Conservation (phyloP, 2,797 vertebrate species). For the Hippoglossus hippoglossus region DNA sequence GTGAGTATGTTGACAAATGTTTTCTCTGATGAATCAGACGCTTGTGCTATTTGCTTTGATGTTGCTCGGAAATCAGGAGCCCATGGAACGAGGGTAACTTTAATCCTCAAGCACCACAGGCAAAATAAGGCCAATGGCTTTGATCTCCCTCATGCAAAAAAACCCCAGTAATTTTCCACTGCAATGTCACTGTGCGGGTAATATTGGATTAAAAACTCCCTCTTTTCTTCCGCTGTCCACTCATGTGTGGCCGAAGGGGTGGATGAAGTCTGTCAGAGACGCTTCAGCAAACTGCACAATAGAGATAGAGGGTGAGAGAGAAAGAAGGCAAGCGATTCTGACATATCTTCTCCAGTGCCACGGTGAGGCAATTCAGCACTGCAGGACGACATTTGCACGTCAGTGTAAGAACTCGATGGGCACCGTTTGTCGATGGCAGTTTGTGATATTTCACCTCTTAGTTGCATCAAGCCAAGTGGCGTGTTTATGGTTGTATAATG, state of each 20-base stretch:
- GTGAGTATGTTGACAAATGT: constrained; percentile 66
- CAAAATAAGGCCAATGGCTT: constrained; percentile 78
- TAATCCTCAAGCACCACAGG: constrained; percentile 74
- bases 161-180: constrained; percentile 76
- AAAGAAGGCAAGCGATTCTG: constrained; percentile 49
- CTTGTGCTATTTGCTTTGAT: constrained; percentile 74
- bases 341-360: constrained; percentile 40
- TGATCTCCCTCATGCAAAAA: constrained; percentile 82
- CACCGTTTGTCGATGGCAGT: constrained; percentile 30
- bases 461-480: constrained; percentile 15
- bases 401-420: background rate
- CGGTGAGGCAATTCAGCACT: constrained; percentile 26
- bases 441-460: constrained; percentile 5
- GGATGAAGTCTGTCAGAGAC: constrained; percentile 64
- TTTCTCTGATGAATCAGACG: constrained; percentile 69
- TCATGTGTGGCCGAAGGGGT: constrained; percentile 74
- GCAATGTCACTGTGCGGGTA: constrained; percentile 72
- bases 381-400: constrained; percentile 27
- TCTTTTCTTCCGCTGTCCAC: constrained; percentile 79
- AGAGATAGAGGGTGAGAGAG: constrained; percentile 57
- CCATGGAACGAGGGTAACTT: constrained; percentile 68
- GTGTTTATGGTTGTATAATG: constrained; percentile 31
- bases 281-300: constrained; percentile 63
- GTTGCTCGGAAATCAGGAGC: constrained; percentile 64
- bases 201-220: constrained; percentile 79